Evolutionary conservation across 1,140 invertebrate species (phyloP), one percentile per base, ranked within the genome.

Genomic region (Parasteatoda tepidariorum): DNA sequence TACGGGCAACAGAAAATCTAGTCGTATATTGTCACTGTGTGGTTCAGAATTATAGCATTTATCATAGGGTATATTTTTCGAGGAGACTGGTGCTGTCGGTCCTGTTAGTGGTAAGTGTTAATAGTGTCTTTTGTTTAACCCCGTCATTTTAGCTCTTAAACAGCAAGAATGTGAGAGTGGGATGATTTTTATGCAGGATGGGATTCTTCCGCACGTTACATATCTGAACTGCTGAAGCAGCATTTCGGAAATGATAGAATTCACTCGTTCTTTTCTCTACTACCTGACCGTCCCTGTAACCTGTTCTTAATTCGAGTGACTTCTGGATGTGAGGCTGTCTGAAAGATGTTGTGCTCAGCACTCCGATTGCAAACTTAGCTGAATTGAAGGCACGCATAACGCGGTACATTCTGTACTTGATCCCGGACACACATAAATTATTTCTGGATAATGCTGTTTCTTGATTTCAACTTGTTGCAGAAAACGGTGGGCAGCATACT

Each of bases 61-160:
- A 66, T 67, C 30, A 55, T 54, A 66, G 61, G 75, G 26, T 62
- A 61, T 38, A 1, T 66, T 79, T 67, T 67, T 79, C 61, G 34
- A 79, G 41, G n/a, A 55, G 41, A 55, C 18, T 5, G 59, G 33
- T 78, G 22, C 28, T 81, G 22, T 22, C 2, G 64, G 64, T 61
- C 57, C 33, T 55, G 55, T 83, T 73, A 83, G 22, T 54, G 57
- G 18, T 48, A 83, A 59, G 70, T 34, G 64, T 28, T 73, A 62
- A 59, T 41, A 30, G 30, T 33, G 13, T 70, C 24, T 81, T 81
- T 70, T 81, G 31, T 28, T 24, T 54, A 81, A 81, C 54, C 64
- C 59, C 3, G 26, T 68, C 38, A 57, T 83, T 73, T 57, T 22
- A 64, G n/a, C 22, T 59, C 55, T 73, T 73, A 30, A 73, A 62